Evolutionary conservation across 2,113 vertebrate genomes (phyloP).

Genomic region (Percina caprodes): DNA sequence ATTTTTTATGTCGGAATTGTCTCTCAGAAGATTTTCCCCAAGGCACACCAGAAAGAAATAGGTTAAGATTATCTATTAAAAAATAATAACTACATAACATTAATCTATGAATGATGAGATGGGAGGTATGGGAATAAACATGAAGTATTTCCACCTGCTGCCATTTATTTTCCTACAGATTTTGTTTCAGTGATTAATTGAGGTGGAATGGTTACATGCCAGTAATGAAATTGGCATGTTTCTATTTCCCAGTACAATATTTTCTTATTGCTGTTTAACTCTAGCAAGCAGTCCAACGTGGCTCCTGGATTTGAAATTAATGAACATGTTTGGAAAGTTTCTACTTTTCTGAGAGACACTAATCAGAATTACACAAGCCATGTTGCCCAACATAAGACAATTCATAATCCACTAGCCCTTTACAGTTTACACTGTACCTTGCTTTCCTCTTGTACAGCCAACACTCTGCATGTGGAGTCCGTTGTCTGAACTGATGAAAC

Average conservation of each 20-base stretch:
- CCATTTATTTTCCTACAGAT: no score
- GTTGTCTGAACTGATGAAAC: slow-evolving; percentile 48
- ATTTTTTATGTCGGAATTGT: not conserved
- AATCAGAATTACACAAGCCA: slow-evolving; percentile 2
- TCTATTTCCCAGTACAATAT: not conserved
- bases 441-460: not conserved
- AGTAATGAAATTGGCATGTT: not conserved
- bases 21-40: not conserved
- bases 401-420: not conserved
- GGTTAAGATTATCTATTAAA: not conserved
- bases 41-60: not conserved
- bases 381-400: not conserved
- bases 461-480: slow-evolving; percentile 37
- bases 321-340: not conserved
- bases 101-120: not conserved
- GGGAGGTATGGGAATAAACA: not conserved
- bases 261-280: not conserved
- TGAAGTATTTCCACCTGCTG: not conserved
- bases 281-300: not conserved
- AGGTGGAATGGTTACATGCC: not conserved
- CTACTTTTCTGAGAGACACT: not conserved
- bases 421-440: not conserved
- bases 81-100: not conserved
- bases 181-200: not conserved
- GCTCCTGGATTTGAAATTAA: not conserved